Base-by-base conservation (phyloP, 2,888 invertebrate genomes). In the Embidobia sp. region DNA sequence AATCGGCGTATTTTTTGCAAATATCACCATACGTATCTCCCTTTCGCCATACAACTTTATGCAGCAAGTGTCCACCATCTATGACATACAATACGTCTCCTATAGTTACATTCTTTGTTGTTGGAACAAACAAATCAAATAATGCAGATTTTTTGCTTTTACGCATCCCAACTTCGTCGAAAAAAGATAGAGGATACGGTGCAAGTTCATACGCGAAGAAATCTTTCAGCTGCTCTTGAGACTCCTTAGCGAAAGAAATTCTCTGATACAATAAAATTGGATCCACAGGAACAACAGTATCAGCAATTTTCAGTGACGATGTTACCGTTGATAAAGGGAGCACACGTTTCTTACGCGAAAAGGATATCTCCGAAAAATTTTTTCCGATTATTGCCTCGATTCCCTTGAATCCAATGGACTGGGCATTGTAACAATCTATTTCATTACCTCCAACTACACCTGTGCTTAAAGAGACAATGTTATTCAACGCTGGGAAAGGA, bases 31-130 rank as follows among this genome's bases (percentile, higher is more conserved):
- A 82, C 49, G 67, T 83, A 73, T 83, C 82, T 31, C 83, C 81
- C 80, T 67, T 80, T 61, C 78, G 79, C 85, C 86, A 86, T 66
- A 85, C 84, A 51, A 86, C 85, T 37, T 80, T 83, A 80, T 86
- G 86, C 10, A 84, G 76, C 75, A 85, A 80, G 79, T 80, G 82
- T 79, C 82, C 83, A 49, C 84, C 84, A 79, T 81, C 84, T 31
- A 83, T 79, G 15, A 84, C 31, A 31, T n/a, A n/a, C n/a, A n/a
- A n/a, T n/a, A n/a, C n/a, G n/a, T 31, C 31, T 31, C 31, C 31
- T 31, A 3, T 3, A 31, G n/a, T 31, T 2, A 31, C 31, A 31
- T 6, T 31, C 2, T 3, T 10, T 31, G 4, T 31, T 31, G 8
- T 31, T 81, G 76, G 74, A 83, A 16, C 40, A 72, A 78, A 61